phyloP scores from a whole-genome alignment of 2,113 vertebrate genomes.

The Piaya cayana region DNA sequence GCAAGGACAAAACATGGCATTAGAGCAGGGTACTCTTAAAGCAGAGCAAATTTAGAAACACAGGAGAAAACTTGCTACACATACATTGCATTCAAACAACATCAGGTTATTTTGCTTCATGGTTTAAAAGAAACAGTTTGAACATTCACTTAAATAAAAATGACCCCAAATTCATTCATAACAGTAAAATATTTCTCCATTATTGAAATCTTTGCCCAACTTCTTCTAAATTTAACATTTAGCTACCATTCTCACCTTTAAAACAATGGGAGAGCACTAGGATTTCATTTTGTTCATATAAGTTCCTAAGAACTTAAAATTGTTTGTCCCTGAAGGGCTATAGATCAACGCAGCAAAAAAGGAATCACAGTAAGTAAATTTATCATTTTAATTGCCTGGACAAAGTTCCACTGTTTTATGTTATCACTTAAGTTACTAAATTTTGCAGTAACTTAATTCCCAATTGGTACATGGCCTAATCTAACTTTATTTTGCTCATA shows the following conservation, averaged over 20 bases:
- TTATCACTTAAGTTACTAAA: neutral
- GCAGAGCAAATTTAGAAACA: constrained; percentile 34
- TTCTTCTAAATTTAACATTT: neutral
- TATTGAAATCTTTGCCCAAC: neutral
- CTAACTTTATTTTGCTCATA: neutral
- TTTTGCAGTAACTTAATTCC: neutral
- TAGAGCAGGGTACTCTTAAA: constrained; percentile 32
- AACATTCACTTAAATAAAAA: neutral
- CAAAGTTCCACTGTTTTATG: neutral
- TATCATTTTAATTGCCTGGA: neutral
- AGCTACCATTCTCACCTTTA: neutral
- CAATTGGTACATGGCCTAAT: neutral
- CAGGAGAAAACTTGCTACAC: neutral
- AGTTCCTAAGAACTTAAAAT: neutral
- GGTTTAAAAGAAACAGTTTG: neutral
- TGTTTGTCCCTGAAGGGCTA: neutral
- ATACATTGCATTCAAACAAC: neutral
- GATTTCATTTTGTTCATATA: neutral
- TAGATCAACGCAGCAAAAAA: neutral
- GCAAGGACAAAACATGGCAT: constrained; percentile 65
- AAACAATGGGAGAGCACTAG: neutral
- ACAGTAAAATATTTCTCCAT: neutral
- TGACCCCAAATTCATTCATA: neutral
- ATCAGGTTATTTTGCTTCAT: neutral
- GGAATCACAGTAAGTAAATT: neutral